Evolutionary conservation across 2,797 vertebrate species (phyloP), one percentile per base, ranked within the genome.

Genomic region (Sitta carolinensis): DNA sequence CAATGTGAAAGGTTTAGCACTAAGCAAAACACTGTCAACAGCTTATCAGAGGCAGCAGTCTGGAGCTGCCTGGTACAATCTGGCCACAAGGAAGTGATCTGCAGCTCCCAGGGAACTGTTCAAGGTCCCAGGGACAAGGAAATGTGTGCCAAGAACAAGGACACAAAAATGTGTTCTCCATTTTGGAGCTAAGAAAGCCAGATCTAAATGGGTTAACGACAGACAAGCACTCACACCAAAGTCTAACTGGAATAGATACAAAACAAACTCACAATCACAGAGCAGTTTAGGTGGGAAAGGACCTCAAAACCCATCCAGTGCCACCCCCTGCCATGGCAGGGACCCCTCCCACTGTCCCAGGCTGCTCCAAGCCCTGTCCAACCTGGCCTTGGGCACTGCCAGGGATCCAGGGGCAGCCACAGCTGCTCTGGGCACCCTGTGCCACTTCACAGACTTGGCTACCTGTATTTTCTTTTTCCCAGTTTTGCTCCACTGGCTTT

Each of bases 331-430:
- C 36, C 51, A 23, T 7, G 36, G 36, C 36, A 36, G 13, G 34
- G 76, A 66, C 61, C 59, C 5, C 45, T 59, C 0, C 29, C 67
- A 38, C 20, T 10, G 0, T 8, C 27, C 58, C 43, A 72, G 43
- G 3, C 0, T 43, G 66, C 43, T 70, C 67, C 52, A 32, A 66
- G 17, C 26, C 43, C 43, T 0, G 0, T 26, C 52, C 58, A 72
- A 0, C 32, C 59, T 38, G 51, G 51, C 45, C 32, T 29, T 29
- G 67, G 29, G 0, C 36, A 64, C 38, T 58, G 0, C 26, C 16
- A 58, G 32, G 38, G 22, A 22, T 63, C 43, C 52, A 48, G 66
- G 50, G 0, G 34, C 34, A 78, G 58, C 36, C 84, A 50, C 32
- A 87, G 66, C 50, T 58, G 0, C 81, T 66, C 36, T 58, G 61